Percentiles rank a stretch among this genome's conserved stretches.
Evolutionary conservation across 2,113 vertebrate genomes (phyloP).

Genomic region (Vicugna pacos): DNA sequence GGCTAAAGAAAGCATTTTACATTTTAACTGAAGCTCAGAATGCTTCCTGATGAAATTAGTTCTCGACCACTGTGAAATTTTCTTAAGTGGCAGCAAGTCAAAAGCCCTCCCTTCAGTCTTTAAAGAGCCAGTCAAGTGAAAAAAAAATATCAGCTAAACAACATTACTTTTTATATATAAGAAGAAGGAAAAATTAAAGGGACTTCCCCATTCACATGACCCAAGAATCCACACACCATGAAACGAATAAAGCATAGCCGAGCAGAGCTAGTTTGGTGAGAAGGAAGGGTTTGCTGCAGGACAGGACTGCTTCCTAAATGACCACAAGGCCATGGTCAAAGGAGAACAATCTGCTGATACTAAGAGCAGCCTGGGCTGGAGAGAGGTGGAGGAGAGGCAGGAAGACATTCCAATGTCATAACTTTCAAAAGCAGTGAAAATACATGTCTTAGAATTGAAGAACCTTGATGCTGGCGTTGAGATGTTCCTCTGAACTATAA

Average conservation of each 20-base stretch:
- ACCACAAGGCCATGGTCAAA: background rate
- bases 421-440: background rate
- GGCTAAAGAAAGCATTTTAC: constrained; percentile 69
- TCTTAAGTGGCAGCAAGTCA: constrained; percentile 43
- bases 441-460: background rate
- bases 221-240: background rate
- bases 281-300: background rate
- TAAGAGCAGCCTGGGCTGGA: background rate
- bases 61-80: constrained; percentile 22
- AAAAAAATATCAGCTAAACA: background rate
- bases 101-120: background rate
- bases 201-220: background rate
- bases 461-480: background rate
- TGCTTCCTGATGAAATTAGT: constrained; percentile 74
- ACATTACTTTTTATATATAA: background rate
- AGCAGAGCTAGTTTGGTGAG: background rate
- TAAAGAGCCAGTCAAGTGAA: background rate
- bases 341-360: background rate
- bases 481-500: background rate
- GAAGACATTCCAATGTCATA: background rate
- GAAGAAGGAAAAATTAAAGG: background rate
- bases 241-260: background rate
- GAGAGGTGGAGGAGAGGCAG: background rate
- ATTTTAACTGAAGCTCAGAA: constrained; percentile 70
- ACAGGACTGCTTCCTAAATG: background rate